A percentile compares a stretch with the other conserved stretches of the same genome.
phyloP scores from a whole-genome alignment of 2,113 vertebrate genomes.

The Melanostigma gelatinosum region DNA sequence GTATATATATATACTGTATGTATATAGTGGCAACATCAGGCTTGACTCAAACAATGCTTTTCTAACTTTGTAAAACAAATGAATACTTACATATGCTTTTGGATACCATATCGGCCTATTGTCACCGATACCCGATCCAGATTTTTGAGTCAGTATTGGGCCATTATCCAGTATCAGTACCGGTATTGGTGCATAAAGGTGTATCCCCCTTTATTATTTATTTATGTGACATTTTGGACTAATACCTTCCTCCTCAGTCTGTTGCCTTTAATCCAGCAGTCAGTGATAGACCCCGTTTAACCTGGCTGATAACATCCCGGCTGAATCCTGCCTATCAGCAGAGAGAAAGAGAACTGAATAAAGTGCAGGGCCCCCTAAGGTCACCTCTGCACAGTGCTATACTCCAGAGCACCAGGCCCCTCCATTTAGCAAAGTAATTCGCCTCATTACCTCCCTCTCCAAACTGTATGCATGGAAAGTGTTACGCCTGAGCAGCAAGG shows the following conservation, averaged over 20 bases:
- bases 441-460: slow-evolving; percentile 63
- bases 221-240: slow-evolving; percentile 13
- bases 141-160: neutral
- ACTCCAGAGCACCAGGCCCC: slow-evolving; percentile 57
- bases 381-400: slow-evolving; percentile 46
- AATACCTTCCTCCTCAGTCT: neutral
- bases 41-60: no score
- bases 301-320: slow-evolving; percentile 31
- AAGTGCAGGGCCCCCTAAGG: slow-evolving; percentile 41
- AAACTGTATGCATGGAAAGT: slow-evolving; percentile 55
- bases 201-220: neutral
- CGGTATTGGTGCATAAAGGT: neutral
- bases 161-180: neutral
- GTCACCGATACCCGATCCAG: neutral
- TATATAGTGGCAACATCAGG: no score
- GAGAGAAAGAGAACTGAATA: slow-evolving; percentile 12
- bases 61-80: no score
- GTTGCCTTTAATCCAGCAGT: slow-evolving; percentile 3
- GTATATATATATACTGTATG: no score
- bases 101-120: neutral
- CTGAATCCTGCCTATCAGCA: slow-evolving; percentile 33
- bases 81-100: neutral
- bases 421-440: slow-evolving; percentile 69
- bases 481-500: slow-evolving; percentile 53
- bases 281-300: slow-evolving; percentile 30